Evolutionary conservation across 64 coral and sea anemone genomes (phyloP).

Genomic region (Montipora capricornis): DNA sequence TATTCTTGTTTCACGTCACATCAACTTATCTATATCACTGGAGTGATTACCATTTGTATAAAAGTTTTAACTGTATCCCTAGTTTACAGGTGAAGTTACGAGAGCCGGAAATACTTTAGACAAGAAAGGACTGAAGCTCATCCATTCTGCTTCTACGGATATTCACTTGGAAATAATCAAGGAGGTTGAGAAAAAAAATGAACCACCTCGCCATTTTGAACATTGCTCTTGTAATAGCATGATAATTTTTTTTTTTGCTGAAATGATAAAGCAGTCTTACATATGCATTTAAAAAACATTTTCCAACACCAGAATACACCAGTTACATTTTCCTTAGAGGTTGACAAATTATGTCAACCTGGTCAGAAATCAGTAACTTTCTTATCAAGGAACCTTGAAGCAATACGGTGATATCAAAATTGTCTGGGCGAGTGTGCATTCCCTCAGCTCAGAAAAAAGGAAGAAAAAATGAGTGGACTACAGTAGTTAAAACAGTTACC

Average conservation of each 20-base stretch:
- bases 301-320: not conserved
- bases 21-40: not conserved
- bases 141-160: too few species aligned
- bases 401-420: not conserved
- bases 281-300: not conserved
- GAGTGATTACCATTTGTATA: not conserved
- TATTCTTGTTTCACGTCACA: not conserved
- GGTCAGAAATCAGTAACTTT: not conserved
- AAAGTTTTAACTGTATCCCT: not conserved
- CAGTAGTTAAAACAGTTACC: not conserved
- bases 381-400: not conserved
- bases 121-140: too few species aligned
- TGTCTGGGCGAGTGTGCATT: not conserved
- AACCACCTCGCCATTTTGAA: too few species aligned
- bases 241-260: not conserved
- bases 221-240: not conserved
- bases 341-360: not conserved
- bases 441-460: not conserved
- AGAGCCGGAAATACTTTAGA: too few species aligned
- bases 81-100: too few species aligned
- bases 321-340: not conserved
- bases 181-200: too few species aligned
- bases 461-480: not conserved
- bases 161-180: too few species aligned
- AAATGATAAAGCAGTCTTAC: not conserved